These are phyloP conservation scores for Ctenopoma multispine DNA, from an alignment of 2,797 vertebrate species.

Conservation along the genomic window DNA sequence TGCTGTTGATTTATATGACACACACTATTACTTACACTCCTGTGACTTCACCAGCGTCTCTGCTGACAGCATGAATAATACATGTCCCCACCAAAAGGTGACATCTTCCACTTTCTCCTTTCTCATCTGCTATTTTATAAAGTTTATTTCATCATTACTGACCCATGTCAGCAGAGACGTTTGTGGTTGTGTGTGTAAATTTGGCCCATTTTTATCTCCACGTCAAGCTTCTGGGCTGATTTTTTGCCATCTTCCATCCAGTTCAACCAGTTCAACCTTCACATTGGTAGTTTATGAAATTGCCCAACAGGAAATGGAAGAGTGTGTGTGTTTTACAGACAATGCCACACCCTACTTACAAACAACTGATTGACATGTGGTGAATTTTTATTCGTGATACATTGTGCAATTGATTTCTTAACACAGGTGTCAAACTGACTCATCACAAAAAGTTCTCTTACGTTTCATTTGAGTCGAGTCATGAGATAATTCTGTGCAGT, in stretches of 20 bases:
- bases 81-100: conserved; percentile 61
- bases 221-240: conserved; percentile 12
- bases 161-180: conserved; percentile 44
- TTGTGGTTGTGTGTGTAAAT: conserved; percentile 19
- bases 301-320: conserved; percentile 67
- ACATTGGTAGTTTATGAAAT: conserved; percentile 43
- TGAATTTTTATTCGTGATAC: not conserved
- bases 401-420: conserved; percentile 47
- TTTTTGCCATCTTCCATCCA: conserved; percentile 62
- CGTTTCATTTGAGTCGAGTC: conserved; percentile 5
- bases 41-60: conserved; percentile 69
- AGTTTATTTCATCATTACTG: conserved; percentile 80
- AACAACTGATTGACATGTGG: conserved; percentile 33
- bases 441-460: conserved; percentile 3
- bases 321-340: not conserved
- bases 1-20: conserved; percentile 80
- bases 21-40: conserved; percentile 75
- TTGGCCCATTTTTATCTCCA: conserved; percentile 42
- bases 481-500: conserved; percentile 1
- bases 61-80: conserved; percentile 80
- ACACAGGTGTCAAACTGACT: conserved; percentile 60
- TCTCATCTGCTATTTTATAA: conserved; percentile 60
- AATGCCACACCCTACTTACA: conserved; percentile 55
- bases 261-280: conserved; percentile 62
- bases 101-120: conserved; percentile 67